Base-by-base conservation (phyloP, 2,113 vertebrate genomes). In the Erythrolamprus reginae region DNA sequence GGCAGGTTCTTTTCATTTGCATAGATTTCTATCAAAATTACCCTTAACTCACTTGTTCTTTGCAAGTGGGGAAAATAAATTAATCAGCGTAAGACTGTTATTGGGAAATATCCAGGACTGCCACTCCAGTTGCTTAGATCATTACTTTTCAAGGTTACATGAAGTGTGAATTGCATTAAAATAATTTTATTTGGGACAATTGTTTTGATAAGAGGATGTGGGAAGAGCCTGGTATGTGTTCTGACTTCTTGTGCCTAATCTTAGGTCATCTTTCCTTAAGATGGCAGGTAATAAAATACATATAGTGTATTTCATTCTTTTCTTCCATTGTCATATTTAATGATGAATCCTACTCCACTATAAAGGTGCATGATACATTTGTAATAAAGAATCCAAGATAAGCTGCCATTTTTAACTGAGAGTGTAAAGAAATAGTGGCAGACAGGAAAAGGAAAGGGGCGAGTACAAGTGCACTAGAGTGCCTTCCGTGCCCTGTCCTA, bases 31-130 rank as follows among this genome's bases (percentile, higher is more conserved):
- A 38, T 13, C 28, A 3, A 52, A 82, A 21, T 91, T 13, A 26
- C 65, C 93, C 90, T 92, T 92, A 26, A 88, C 90, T 55, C 50
- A 42, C 17, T 24, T 5, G 8, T 87, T 93, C 89, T 93, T 87
- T 84, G 33, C 65, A 85, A 82, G 3, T 38, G 91, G 48, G 23
- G 38, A 19, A 38, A 65, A 65, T 65, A 65, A 65, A n/a, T 77
- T 33, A 4, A n/a, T 65, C 28, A 33, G 28, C 61, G 17, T 33
- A 33, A 65, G 61, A 28, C 13, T 33, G 33, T 65, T 65, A n/a
- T 33, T 65, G 61, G 28, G 61, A 65, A 65, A 65, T 65, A 65
- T 33, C 33, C 33, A 77, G 17, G 3, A 42, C 33, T 7, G 15
- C 70, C 70, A 42, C 33, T 77, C 33, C 33, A 77, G 7, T 23